Evolutionary conservation across 2,888 invertebrate genomes (phyloP), one percentile per base, ranked within the genome.

Genomic region (Malacosoma neustria): DNA sequence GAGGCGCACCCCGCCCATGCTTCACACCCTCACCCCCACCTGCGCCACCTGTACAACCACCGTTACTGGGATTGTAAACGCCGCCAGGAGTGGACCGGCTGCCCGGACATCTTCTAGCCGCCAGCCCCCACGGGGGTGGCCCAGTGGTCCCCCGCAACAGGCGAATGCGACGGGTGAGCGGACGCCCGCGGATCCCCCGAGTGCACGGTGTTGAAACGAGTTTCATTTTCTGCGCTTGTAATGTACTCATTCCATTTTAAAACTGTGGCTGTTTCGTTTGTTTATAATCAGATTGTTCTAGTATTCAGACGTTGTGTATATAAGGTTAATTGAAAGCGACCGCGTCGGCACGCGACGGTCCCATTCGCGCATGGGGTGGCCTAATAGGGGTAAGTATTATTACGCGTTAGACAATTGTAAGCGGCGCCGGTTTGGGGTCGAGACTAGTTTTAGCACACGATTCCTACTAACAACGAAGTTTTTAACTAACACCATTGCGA

Each of bases 61-160:
- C 91, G 92, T 51, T 99, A 99, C 85, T 99, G 99, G 99, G 89
- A 93, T 43, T 90, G 91, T 76, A 99, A 99, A 87, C 89, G 89
- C 50, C 90, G 89, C 54, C 90, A 92, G 68, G 94, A 98, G 72
- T 99, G 99, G 98, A 73, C 89, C 39, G 82, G 75, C 57, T 98
- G 98, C 87, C 98, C 98, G 32, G 92, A 96, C 75, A 97, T 99
- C 72, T 98, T 92, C 88, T 92, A 84, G 69, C 64, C 39, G 40
- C 32, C 32, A 13, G 41, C 34, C 33, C 39, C 34, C 42, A 14
- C 35, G 14, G 32, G 14, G 22, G 22, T 3, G 22, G 4, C 22
- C 22, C 14, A n/a, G 13, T 13, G n/a, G n/a, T 11, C 11, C 32
- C 31, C 13, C 13, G 22, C 4, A n/a, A 3, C 33, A 9, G 22